phyloP scores from a whole-genome alignment of 1,140 invertebrate species.

The Heliconius himera region DNA sequence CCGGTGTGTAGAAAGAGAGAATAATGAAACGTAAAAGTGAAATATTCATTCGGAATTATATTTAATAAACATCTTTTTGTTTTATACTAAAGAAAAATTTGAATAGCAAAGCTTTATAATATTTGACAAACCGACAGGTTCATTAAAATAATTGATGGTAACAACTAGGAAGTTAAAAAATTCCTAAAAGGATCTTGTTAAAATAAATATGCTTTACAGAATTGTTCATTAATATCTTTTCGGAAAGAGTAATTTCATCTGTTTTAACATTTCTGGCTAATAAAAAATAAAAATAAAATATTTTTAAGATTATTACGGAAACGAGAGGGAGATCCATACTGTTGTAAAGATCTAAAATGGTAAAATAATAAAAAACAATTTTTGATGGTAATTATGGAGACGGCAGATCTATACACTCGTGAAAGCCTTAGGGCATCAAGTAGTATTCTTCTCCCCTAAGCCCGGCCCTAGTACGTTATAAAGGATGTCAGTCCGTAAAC shows the following conservation, averaged over 20 bases:
- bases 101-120: too few species aligned
- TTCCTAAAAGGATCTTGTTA: not conserved
- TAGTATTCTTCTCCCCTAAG: not conserved
- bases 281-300: too few species aligned
- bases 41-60: not conserved
- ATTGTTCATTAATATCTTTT: too few species aligned
- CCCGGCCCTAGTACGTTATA: not conserved
- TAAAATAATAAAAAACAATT: not conserved
- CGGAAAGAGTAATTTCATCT: too few species aligned
- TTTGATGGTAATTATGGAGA: not conserved
- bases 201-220: not conserved
- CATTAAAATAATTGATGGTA: not conserved
- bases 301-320: too few species aligned
- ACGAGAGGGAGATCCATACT: too few species aligned
- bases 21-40: not conserved
- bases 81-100: too few species aligned
- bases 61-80: too few species aligned
- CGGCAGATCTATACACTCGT: slow-evolving; percentile 5
- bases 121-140: too few species aligned
- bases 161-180: not conserved
- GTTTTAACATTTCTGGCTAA: too few species aligned
- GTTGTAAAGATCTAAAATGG: too few species aligned
- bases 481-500: slow-evolving; percentile 65
- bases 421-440: slow-evolving; percentile 7
- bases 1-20: not conserved